phyloP scores from a whole-genome alignment of 2,797 vertebrate genomes.

The Pangasius krempfi region DNA sequence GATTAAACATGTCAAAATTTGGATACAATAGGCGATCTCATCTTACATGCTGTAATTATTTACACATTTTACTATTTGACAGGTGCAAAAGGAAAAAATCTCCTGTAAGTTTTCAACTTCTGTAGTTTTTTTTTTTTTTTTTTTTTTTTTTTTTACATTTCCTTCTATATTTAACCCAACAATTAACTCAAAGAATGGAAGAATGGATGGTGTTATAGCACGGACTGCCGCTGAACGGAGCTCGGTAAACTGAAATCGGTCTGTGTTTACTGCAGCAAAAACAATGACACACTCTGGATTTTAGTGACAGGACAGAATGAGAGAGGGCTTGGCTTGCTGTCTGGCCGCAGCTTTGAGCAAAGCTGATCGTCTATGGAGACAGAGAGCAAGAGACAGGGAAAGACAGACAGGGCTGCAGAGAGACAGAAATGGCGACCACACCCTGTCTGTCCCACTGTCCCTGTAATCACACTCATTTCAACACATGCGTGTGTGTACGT shows the following conservation, averaged over 20 bases:
- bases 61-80: background rate
- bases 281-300: background rate
- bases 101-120: background rate
- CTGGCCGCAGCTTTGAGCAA: conserved; percentile 19
- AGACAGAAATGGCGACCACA: conserved; percentile 24
- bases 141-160: background rate
- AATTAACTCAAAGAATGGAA: background rate
- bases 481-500: background rate
- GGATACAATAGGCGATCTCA: too few species aligned
- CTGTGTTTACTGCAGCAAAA: background rate
- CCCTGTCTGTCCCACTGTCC: conserved; percentile 45
- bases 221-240: background rate
- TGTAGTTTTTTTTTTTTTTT: background rate
- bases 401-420: conserved; percentile 7
- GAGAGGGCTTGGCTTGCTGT: background rate
- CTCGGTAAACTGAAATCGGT: background rate
- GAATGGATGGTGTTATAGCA: background rate
- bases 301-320: background rate
- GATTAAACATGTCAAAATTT: background rate
- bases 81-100: background rate
- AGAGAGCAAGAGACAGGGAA: conserved; percentile 20
- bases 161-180: background rate
- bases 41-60: background rate
- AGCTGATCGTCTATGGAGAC: background rate
- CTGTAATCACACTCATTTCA: conserved; percentile 24